Evolutionary conservation across 2,888 invertebrate genomes (phyloP), one percentile per base, ranked within the genome.

Genomic region (Luperina testacea): DNA sequence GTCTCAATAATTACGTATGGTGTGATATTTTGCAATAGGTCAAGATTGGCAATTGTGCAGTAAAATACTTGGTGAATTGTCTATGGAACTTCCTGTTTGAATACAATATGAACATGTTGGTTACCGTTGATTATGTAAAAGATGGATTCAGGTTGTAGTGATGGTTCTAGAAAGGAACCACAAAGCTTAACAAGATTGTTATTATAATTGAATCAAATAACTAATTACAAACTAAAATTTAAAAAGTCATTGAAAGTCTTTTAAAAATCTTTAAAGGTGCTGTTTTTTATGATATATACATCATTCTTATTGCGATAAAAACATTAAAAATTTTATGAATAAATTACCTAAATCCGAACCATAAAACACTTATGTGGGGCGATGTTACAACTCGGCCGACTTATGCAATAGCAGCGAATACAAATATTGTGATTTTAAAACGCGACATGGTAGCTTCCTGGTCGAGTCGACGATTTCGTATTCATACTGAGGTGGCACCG

Each of bases 371-470:
- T 69, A 82, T 82, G 77, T 84, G 81, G 81, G 82, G 17, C 83
- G 79, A 81, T 78, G 81, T 80, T 81, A 85, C 79, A 81, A 84
- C 80, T 81, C 72, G 75, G 48, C 76, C 77, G 80, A 84, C 88
- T 92, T 92, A 87, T 89, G 91, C 82, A 92, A 92, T 79, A 83
- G 45, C 38, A 5, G 27, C 79, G 88, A 90, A 92, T 88, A 89
- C 90, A 88, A 90, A 92, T 90, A 88, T 88, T 80, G 89, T 89
- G 87, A 91, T 89, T 92, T 90, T 90, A 90, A 80, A 78, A 70
- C 74, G 72, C 84, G 88, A 91, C 90, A 90, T 91, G 90, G 87
- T 86, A 79, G 85, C 90, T 93, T 93, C 92, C 91, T 92, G 90
- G 89, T 93, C 70, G 64, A 57, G 20, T 77, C 74, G 1, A 75